A percentile compares a stretch with the other conserved stretches of the same genome.
phyloP scores from a whole-genome alignment of 2,113 vertebrate species.

The Ceyx melanurus region DNA sequence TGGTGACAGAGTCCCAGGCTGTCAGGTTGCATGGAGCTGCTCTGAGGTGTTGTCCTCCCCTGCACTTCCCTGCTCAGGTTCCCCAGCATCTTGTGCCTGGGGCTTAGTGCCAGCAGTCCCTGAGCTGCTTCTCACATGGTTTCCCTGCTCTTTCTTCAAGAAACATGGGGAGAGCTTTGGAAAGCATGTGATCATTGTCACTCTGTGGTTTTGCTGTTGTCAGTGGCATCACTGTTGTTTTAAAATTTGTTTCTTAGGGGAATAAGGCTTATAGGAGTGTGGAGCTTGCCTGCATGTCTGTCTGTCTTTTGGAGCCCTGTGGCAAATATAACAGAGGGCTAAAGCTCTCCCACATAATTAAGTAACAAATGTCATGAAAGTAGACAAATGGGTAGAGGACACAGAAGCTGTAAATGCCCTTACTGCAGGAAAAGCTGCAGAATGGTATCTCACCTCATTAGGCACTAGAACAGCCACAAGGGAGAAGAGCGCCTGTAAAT shows the following conservation, averaged over 20 bases:
- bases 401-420: conserved; percentile 40
- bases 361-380: conserved; percentile 40
- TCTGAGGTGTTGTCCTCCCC: rapidly evolving
- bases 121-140: neutral
- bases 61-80: rapidly evolving
- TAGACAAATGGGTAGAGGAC: conserved; percentile 11
- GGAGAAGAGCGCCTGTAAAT: neutral
- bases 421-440: conserved; percentile 47
- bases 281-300: neutral
- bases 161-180: neutral
- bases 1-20: neutral
- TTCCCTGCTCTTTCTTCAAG: neutral
- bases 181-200: neutral
- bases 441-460: conserved; percentile 28
- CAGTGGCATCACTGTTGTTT: rapidly evolving
- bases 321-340: conserved; percentile 23
- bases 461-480: neutral
- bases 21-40: neutral
- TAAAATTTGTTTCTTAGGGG: neutral
- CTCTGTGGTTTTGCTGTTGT: neutral
- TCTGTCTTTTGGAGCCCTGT: neutral
- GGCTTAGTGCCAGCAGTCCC: rapidly evolving
- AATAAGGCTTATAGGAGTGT: neutral
- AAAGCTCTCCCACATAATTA: conserved; percentile 21
- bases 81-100: neutral